Conservation (phyloP, 1,140 invertebrate species). For the Episyrphus balteatus region DNA sequence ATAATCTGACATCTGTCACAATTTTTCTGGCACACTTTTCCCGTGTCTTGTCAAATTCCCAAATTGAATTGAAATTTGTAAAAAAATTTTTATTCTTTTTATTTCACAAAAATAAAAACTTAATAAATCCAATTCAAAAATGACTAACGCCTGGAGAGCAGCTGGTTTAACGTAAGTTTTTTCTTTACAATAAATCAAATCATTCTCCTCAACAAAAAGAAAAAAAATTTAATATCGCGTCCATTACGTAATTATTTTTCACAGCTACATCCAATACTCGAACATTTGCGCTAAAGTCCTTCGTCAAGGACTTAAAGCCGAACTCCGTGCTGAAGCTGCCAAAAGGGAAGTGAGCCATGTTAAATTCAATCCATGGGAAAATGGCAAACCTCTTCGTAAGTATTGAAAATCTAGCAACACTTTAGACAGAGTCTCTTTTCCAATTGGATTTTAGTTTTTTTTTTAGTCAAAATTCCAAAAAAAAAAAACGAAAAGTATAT, state of each 20-base stretch:
- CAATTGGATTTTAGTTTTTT: too few species aligned
- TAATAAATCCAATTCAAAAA: constrained; percentile 35
- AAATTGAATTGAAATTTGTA: too few species aligned
- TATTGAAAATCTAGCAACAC: constrained; percentile 18
- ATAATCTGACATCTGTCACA: too few species aligned
- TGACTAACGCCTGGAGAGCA: constrained; percentile 49
- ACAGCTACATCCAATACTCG: constrained; percentile 87
- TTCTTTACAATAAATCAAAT: too few species aligned
- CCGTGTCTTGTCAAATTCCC: too few species aligned
- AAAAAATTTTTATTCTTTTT: too few species aligned
- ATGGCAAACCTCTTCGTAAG: constrained; percentile 75
- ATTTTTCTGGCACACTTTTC: too few species aligned
- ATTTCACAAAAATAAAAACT: too few species aligned
- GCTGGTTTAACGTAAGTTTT: constrained; percentile 51
- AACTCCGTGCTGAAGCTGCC: constrained; percentile 56
- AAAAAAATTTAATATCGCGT: constrained; percentile 10
- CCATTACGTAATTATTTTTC: constrained; percentile 28
- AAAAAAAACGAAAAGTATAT: too few species aligned
- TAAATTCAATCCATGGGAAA: constrained; percentile 73
- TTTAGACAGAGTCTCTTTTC: too few species aligned
- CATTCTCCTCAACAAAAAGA: background rate
- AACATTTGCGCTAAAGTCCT: constrained; percentile 75
- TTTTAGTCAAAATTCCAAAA: too few species aligned
- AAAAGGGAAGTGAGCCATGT: constrained; percentile 65
- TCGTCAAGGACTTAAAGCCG: constrained; percentile 62